A percentile compares a stretch with the other conserved stretches of the same genome.
These are phyloP conservation scores for Drosophila bocqueti DNA, from an alignment of 1,140 invertebrate species.

Conservation along the genomic window DNA sequence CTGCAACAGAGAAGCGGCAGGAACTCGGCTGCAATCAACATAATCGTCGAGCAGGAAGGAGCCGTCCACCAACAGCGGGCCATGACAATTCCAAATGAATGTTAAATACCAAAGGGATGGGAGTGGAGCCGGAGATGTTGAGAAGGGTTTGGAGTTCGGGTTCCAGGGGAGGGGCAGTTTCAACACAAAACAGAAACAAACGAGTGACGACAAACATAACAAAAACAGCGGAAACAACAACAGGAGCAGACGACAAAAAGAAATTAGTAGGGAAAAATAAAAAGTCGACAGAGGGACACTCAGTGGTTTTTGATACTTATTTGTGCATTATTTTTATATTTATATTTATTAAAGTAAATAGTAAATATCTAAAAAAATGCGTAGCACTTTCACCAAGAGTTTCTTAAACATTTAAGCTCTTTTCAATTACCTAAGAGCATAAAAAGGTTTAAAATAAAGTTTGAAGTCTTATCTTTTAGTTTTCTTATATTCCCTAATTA, in stretches of 20 bases:
- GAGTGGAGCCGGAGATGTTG: slow-evolving; percentile 6
- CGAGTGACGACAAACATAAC: slow-evolving; percentile 67
- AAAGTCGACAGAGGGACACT: slow-evolving; percentile 7
- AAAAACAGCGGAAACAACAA: slow-evolving; percentile 54
- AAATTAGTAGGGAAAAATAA: slow-evolving; percentile 18
- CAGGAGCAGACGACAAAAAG: slow-evolving; percentile 33
- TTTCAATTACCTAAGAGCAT: no score
- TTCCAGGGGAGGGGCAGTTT: background rate
- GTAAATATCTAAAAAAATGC: no score
- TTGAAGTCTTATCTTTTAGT: no score
- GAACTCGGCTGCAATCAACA: slow-evolving; percentile 79
- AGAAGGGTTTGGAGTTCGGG: background rate
- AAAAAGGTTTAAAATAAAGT: no score
- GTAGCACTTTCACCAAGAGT: fast-evolving
- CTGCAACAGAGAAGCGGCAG: slow-evolving; percentile 38
- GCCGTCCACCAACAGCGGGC: slow-evolving; percentile 56
- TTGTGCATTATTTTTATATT: no score
- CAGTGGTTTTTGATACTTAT: background rate
- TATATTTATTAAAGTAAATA: no score
- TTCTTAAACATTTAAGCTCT: no score
- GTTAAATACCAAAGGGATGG: slow-evolving; percentile 70
- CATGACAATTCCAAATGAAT: slow-evolving; percentile 81
- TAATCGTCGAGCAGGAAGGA: slow-evolving; percentile 78
- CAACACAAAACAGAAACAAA: slow-evolving; percentile 64
- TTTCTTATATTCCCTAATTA: background rate